Base-by-base conservation (phyloP, 1,140 invertebrate genomes). In the Caenorhabditis tropicalis region DNA sequence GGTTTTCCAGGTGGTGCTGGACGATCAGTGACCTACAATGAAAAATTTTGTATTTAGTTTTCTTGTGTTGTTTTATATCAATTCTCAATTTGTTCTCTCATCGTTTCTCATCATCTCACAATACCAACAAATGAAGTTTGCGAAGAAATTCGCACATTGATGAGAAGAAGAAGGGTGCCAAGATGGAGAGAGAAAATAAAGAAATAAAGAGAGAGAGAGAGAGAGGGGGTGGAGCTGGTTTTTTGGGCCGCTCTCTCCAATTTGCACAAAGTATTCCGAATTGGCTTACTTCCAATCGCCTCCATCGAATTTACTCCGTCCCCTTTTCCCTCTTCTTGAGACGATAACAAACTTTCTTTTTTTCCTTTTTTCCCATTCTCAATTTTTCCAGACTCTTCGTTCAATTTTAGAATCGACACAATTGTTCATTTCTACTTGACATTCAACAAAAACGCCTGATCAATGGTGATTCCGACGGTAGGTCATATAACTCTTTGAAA, bases 1-100 rank as follows among this genome's bases (percentile, higher is more conserved):
- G 85, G 85, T 43, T 84, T 84, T 33, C 85, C 85, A n/a, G 85
- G 85, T 19, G 85, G 60, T 33, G 39, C 85, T 16, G 85, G 85
- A 31, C 85, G 81, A 85, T 86, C 85, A 27, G 85, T 86, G 27
- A 86, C 85, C 85, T 86, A 21, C 36, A 84, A 74, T 5, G 39
- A 58, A 9, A 27, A 58, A 58, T 16, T 21, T 79, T 79, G 19
- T 79, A 21, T 4, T n/a, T 31, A 31, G 21, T 36, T 53, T 27
- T 51, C 1, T 24, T 43, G 21, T 74, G 27, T 43, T 43, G 36
- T 43, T 46, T 43, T 10, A 46, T 74, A 43, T 74, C 36, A 27
- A 36, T 24, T 24, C 31, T 12, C 29, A 9, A 19, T 24, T 74
- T 24, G 12, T 21, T 43, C n/a, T 43, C 19, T 24, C 65, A 43